Base-by-base conservation (phyloP, 1,140 invertebrate genomes). In the Agraylea sexmaculata region DNA sequence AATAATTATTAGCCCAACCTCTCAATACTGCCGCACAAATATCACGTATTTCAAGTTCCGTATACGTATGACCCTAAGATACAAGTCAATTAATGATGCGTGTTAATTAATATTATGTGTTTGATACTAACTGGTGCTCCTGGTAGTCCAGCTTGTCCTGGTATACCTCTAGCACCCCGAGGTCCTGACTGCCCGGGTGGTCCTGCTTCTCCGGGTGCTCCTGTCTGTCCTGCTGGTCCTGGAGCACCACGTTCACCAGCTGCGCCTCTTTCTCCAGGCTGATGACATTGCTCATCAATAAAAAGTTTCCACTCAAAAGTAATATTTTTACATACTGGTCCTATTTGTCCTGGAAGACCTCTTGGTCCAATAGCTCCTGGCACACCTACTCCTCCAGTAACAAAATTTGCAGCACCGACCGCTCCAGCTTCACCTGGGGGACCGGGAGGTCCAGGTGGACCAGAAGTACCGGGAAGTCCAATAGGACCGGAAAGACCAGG, bases 1-100 rank as follows among this genome's bases (percentile, higher is more conserved):
- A 28, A 31, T 39, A 7, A 22, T 16, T 37, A 32, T 32, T 32
- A 32, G 7, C 7, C 7, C 10, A 19, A 59, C 71, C 71, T 69
- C 69, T 55, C 29, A 74, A 56, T 20, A 73, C 73, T 22, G 68
- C 57, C 23, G 68, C 66, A 53, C 71, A 70, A 38, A 74, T 69
- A 52, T 73, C 69, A 45, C 65, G 49, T 36, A 73, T 52, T 58
- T 73, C 68, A 10, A 58, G 53, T 54, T 74, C 71, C 5, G 64
- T 59, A 40, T 62, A 69, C 45, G 58, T 69, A 42, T 61, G 51
- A 19, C 70, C 71, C 69, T 73, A 39, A 13, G 58, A 58, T 39
- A 18, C 57, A 57, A 47, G 50, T 43, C 30, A 49, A n/a, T n/a
- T n/a, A n/a, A n/a, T n/a, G n/a, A n/a, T n/a, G n/a, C n/a, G n/a